A percentile compares a stretch with the other conserved stretches of the same genome.
Evolutionary conservation across 2,797 vertebrate species (phyloP).

Genomic region (Mormyrops attenuatus): DNA sequence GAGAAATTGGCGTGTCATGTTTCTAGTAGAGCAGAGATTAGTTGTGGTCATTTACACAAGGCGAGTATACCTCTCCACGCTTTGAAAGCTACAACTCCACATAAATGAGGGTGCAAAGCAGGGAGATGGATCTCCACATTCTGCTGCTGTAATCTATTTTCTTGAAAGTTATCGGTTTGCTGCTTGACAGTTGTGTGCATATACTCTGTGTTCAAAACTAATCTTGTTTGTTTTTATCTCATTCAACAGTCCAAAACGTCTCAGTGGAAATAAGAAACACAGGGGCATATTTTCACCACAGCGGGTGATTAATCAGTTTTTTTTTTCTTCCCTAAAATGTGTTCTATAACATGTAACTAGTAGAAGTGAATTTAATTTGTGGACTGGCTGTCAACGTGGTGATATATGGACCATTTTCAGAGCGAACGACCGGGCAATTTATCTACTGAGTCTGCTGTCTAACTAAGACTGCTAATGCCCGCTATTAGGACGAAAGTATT

Average conservation of each 20-base stretch:
- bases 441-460: neutral
- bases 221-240: neutral
- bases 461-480: neutral
- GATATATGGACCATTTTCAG: slow-evolving; percentile 8
- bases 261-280: neutral
- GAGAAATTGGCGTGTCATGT: neutral
- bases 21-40: neutral
- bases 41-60: neutral
- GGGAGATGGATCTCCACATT: neutral
- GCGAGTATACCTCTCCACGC: neutral
- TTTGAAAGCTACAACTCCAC: slow-evolving; percentile 4
- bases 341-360: slow-evolving; percentile 4
- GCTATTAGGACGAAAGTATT: neutral
- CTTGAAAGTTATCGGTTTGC: neutral
- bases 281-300: neutral
- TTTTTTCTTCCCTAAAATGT: neutral
- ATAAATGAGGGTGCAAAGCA: neutral
- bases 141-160: neutral
- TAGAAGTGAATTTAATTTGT: slow-evolving; percentile 12
- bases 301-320: slow-evolving; percentile 9
- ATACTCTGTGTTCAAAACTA: neutral
- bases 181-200: neutral
- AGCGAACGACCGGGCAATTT: neutral
- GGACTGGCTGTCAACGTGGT: neutral
- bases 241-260: neutral